Evolutionary conservation across 2,113 vertebrate species (phyloP), one percentile per base, ranked within the genome.

Genomic region (Istiophorus platypterus): DNA sequence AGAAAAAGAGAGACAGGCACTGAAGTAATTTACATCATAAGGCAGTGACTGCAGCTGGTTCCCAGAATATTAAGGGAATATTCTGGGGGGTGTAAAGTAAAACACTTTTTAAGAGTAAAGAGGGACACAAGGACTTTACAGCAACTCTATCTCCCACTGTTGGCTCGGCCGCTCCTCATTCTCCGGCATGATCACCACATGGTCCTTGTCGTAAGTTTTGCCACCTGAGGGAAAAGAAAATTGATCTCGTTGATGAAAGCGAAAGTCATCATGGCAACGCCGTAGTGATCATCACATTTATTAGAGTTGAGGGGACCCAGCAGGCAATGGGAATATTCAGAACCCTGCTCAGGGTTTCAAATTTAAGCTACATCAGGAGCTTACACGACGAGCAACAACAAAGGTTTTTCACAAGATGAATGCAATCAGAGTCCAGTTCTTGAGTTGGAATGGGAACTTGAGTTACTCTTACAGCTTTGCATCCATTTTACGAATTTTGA

Each of bases 151-250:
- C 26, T 96, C 93, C 98, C 98, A 99, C 67, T 94, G 78, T 79
- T 98, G 97, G 0, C 95, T 95, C 0, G 86, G 78, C n/a, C 95
- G 92, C 54, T 97, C 95, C 1, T 97, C 95, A 0, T 84, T 81
- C 51, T 59, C 41, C 0, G 94, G 95, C 95, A 96, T 96, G 0
- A 99, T 88, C 15, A 99, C 93, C 64, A 95, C 95, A 0, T 97
- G 96, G 65, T 99, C 96, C 83, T 90, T 94, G 91, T 99, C 98
- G 0, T 98, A 99, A 0, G 92, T 85, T 81, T 92, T 95, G 2
- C 98, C 97, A 0, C 98, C 98, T 99, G 87, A 0, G 29, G 31
- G 63, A 0, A 1, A 31, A 5, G 17, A 14, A 73, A 24, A 34
- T 34, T 0, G 26, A 65, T 9, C 2, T n/a, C n/a, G 29, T 39